Percentiles rank a stretch among this genome's conserved stretches.
Conservation (phyloP, 2,888 invertebrate species). For the Formica aserva region DNA sequence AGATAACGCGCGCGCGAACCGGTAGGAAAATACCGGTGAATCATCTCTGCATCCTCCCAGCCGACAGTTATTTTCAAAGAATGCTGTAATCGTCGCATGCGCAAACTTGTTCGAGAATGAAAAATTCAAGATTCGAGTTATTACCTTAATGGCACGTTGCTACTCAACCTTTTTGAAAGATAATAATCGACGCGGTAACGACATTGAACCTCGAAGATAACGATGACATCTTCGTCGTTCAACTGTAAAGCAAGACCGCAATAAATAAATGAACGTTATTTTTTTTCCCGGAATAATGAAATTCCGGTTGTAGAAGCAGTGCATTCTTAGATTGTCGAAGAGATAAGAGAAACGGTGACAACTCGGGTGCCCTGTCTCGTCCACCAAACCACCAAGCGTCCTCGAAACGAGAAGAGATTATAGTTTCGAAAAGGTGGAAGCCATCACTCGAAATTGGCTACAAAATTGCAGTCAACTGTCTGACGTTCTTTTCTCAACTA, state of each 20-base stretch:
- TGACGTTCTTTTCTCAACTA: not conserved
- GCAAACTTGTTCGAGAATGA: not conserved
- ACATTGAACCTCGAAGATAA: not conserved
- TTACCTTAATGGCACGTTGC: conserved; percentile 22
- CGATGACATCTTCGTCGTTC: conserved; percentile 23
- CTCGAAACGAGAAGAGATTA: conserved; percentile 37
- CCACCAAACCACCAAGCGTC: conserved; percentile 39
- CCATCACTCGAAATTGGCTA: conserved; percentile 13
- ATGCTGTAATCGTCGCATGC: conserved; percentile 11
- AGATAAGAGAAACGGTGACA: conserved; percentile 5
- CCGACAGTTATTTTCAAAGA: conserved; percentile 7
- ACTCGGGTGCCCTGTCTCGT: not conserved
- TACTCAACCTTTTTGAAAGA: not conserved
- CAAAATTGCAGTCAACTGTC: conserved; percentile 11
- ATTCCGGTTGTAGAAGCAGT: conserved; percentile 5
- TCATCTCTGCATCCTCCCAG: conserved; percentile 20
- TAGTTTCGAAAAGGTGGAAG: conserved; percentile 37
- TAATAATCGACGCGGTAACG: conserved; percentile 22
- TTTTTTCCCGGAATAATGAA: conserved; percentile 34
- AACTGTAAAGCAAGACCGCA: conserved; percentile 39
- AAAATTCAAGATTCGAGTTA: conserved; percentile 7
- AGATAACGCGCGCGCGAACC: conserved; percentile 18
- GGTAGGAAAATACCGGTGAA: conserved; percentile 5
- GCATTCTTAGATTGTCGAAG: conserved; percentile 8
- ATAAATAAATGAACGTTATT: conserved; percentile 32